A percentile compares a stretch with the other conserved stretches of the same genome.
Evolutionary conservation across 1,140 invertebrate genomes (phyloP).

Genomic region (Aleiodes sp.): DNA sequence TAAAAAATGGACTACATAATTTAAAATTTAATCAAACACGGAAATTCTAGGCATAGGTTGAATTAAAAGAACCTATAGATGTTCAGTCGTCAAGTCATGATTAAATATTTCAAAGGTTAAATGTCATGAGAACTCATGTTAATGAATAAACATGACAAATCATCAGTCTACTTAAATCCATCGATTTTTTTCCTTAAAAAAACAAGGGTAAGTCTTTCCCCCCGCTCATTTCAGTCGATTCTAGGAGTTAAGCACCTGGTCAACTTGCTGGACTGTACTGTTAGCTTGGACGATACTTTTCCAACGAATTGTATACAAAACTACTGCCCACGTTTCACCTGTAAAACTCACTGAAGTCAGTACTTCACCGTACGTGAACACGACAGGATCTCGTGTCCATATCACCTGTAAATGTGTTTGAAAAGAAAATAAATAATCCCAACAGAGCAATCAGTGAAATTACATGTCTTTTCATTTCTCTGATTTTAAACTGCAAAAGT

Average conservation of each 20-base stretch:
- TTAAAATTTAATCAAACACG: too few species aligned
- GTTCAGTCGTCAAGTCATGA: constrained; percentile 14
- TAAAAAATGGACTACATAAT: too few species aligned
- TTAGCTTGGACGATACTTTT: constrained; percentile 29
- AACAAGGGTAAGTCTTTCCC: too few species aligned
- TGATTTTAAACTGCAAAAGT: too few species aligned
- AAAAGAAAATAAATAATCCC: constrained; percentile 10
- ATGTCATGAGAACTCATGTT: not conserved
- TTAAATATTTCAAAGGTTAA: not conserved
- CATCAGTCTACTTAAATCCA: constrained; percentile 8
- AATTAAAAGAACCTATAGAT: not conserved
- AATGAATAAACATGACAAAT: not conserved
- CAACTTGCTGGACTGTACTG: not conserved
- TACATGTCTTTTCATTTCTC: not conserved
- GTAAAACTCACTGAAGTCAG: constrained; percentile 35
- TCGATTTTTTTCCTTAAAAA: constrained; percentile 20
- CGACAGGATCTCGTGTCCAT: constrained; percentile 17
- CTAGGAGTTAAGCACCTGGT: constrained; percentile 25
- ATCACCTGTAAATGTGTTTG: not conserved
- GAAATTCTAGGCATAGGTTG: too few species aligned
- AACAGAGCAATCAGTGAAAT: constrained; percentile 7
- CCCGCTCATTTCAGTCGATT: constrained; percentile 2
- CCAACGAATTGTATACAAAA: constrained; percentile 21
- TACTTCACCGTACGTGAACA: constrained; percentile 30
- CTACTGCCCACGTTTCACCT: constrained; percentile 15